phyloP scores from a whole-genome alignment of 2,797 vertebrate genomes.

The Podarcis siculus region DNA sequence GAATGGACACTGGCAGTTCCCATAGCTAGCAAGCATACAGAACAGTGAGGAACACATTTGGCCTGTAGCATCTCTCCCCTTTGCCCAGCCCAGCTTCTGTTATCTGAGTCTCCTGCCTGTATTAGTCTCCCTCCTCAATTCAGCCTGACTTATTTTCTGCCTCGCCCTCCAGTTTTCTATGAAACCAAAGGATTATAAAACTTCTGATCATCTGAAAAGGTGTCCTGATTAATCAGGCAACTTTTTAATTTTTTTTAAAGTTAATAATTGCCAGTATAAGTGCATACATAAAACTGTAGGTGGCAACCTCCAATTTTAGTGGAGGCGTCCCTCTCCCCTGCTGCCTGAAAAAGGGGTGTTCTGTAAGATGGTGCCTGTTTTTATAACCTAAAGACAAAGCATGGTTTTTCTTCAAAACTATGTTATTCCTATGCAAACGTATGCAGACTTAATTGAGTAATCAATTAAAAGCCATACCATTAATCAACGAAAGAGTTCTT shows the following conservation, averaged over 20 bases:
- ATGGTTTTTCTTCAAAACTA: neutral
- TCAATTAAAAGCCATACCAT: neutral
- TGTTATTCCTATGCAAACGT: neutral
- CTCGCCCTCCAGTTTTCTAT: neutral
- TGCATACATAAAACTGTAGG: neutral
- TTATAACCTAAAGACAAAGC: neutral
- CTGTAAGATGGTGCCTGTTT: neutral
- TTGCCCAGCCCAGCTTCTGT: too few relatives aligned
- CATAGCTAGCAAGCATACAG: too few relatives aligned
- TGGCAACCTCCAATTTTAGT: neutral
- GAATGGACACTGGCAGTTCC: neutral
- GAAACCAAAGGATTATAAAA: neutral
- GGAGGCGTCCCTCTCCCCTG: neutral
- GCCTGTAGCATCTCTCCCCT: neutral
- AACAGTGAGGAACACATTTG: rapidly evolving
- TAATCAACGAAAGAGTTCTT: neutral
- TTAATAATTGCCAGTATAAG: neutral
- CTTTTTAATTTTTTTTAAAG: too few relatives aligned
- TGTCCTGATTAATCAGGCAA: neutral
- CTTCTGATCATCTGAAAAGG: neutral
- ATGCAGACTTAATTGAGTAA: neutral
- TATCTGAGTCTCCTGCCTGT: neutral
- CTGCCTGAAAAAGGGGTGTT: neutral
- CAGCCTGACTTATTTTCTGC: too few relatives aligned
- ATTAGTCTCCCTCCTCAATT: too few relatives aligned